Percentiles rank a stretch among this genome's conserved stretches.
Evolutionary conservation across 2,888 invertebrate species (phyloP).

Genomic region (Drosophila stalkeri): DNA sequence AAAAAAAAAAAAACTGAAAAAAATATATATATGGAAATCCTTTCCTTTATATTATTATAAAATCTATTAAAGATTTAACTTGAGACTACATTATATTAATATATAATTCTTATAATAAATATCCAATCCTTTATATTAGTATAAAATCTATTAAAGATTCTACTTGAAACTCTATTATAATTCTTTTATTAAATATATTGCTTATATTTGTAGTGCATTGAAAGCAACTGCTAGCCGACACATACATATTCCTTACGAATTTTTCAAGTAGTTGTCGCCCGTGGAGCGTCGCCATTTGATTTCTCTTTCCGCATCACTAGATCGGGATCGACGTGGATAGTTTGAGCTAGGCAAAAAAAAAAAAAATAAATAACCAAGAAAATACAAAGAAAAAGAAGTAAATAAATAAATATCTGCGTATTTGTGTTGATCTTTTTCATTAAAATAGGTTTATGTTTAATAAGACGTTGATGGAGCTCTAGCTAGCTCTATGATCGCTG

Average conservation of each 20-base stretch:
- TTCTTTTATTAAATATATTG: not conserved
- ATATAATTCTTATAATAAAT: not conserved
- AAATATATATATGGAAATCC: too few species aligned
- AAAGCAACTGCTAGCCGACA: not conserved
- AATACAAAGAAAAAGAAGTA: not conserved
- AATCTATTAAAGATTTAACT: too few species aligned
- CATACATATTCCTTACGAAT: constrained; percentile 29
- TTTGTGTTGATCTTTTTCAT: constrained; percentile 66
- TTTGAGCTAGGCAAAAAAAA: constrained; percentile 22
- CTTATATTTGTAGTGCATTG: constrained; percentile 13
- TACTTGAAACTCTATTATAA: too few species aligned
- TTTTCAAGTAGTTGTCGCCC: constrained; percentile 47
- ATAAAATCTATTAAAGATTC: too few species aligned
- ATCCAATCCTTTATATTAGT: too few species aligned
- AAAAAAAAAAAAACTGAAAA: too few species aligned
- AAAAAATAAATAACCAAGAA: not conserved
- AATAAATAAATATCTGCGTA: constrained; percentile 45
- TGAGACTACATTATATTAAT: too few species aligned
- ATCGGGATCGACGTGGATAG: constrained; percentile 39
- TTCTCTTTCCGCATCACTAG: constrained; percentile 59
- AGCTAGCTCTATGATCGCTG: constrained; percentile 38
- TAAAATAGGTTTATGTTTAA: constrained; percentile 73
- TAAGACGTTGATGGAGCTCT: constrained; percentile 64
- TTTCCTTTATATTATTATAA: too few species aligned
- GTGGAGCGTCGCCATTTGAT: constrained; percentile 48